A percentile compares a stretch with the other conserved stretches of the same genome.
These are phyloP conservation scores for Troglohyphantes excavatus DNA, from an alignment of 2,888 invertebrate species.

Conservation along the genomic window DNA sequence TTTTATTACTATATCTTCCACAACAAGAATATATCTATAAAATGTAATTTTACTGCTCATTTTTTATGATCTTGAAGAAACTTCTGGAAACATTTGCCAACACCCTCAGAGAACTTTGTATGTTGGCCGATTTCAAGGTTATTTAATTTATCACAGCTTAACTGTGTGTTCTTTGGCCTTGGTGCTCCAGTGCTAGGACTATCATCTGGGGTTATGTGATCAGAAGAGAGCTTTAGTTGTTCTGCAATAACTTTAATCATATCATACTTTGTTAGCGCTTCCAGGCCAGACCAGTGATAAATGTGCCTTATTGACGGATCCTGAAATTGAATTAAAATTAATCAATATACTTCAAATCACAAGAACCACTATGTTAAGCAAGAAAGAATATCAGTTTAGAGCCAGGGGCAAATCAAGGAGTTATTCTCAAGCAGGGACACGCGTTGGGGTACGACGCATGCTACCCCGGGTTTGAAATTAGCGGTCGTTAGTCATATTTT, in stretches of 20 bases:
- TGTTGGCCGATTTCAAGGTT: slow-evolving; percentile 80
- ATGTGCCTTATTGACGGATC: slow-evolving; percentile 82
- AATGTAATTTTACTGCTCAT: background rate
- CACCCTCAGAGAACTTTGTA: slow-evolving; percentile 83
- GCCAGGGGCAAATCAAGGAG: no score
- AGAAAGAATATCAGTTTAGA: no score
- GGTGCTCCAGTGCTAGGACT: slow-evolving; percentile 81
- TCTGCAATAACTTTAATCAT: slow-evolving; percentile 84
- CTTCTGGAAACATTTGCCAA: slow-evolving; percentile 79
- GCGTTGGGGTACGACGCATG: no score
- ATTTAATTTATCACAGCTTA: slow-evolving; percentile 80
- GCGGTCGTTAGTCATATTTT: no score
- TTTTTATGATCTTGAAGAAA: background rate
- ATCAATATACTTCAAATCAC: no score
- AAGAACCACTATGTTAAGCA: no score
- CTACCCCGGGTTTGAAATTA: no score
- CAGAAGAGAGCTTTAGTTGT: slow-evolving; percentile 82
- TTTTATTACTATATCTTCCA: no score
- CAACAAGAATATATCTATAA: background rate
- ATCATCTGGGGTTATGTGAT: slow-evolving; percentile 82
- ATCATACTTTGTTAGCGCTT: slow-evolving; percentile 84
- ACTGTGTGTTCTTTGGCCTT: slow-evolving; percentile 83
- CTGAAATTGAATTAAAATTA: slow-evolving; percentile 81
- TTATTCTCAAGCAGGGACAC: no score
- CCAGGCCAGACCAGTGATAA: slow-evolving; percentile 84